Conservation (phyloP, 2,113 vertebrate genomes). For the Heterochromis multidens region DNA sequence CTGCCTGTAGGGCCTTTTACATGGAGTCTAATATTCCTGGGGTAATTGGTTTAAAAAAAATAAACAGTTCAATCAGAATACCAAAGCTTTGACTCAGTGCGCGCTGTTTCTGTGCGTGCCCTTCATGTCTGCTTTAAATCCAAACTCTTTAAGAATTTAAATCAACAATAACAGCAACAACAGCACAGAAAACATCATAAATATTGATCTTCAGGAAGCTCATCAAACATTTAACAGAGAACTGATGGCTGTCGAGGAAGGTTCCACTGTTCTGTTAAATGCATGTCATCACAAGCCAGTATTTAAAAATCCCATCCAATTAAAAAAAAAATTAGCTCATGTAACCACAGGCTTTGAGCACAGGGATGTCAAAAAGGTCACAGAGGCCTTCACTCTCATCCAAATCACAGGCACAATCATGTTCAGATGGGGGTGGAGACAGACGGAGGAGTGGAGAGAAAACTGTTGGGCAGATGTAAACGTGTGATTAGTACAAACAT, state of each 20-base stretch:
- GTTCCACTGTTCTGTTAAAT: neutral
- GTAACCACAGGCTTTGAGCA: conserved; percentile 82
- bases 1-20: neutral
- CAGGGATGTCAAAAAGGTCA: conserved; percentile 88
- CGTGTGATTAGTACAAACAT: neutral
- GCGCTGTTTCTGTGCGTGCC: neutral
- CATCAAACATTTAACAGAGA: neutral
- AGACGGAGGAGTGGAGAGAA: conserved; percentile 85
- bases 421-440: conserved; percentile 83
- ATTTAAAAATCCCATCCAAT: neutral
- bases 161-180: neutral
- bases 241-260: neutral
- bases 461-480: conserved; percentile 65
- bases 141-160: neutral
- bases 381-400: conserved; percentile 89
- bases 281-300: neutral
- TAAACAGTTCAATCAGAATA: neutral
- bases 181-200: neutral
- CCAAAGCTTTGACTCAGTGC: neutral
- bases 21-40: neutral
- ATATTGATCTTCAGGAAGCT: neutral
- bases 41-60: neutral
- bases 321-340: neutral
- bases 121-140: neutral
- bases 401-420: conserved; percentile 86